These are phyloP conservation scores for Odontophorus gujanensis DNA, from an alignment of 2,113 vertebrate species.

Conservation along the genomic window DNA sequence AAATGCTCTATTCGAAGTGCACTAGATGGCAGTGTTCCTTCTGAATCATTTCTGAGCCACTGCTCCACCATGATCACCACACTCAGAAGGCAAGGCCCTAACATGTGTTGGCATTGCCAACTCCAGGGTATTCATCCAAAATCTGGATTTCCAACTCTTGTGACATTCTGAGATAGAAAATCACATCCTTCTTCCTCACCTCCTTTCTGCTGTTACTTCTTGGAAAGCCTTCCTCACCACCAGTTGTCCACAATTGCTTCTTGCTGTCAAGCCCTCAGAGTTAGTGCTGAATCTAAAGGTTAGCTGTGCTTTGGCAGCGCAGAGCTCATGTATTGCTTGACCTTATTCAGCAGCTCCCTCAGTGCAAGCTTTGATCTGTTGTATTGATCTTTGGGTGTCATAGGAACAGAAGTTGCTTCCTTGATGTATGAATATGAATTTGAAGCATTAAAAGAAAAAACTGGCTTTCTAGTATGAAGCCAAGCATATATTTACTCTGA, in stretches of 20 bases:
- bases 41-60: background rate
- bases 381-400: background rate
- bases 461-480: background rate
- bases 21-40: conserved; percentile 72
- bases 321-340: background rate
- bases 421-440: background rate
- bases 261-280: background rate
- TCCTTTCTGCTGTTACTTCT: background rate
- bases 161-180: background rate
- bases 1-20: background rate
- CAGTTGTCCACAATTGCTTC: background rate
- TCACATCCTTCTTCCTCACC: background rate
- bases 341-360: background rate
- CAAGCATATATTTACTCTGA: background rate
- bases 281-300: background rate
- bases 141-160: background rate
- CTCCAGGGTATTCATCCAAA: background rate
- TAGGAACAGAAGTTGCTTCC: background rate
- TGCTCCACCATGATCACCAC: background rate
- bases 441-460: background rate
- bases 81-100: background rate
- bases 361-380: background rate
- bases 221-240: background rate
- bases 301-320: background rate
- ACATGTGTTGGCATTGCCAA: background rate